phyloP scores from a whole-genome alignment of 2,888 invertebrate species.

The Thereva nobilitata region DNA sequence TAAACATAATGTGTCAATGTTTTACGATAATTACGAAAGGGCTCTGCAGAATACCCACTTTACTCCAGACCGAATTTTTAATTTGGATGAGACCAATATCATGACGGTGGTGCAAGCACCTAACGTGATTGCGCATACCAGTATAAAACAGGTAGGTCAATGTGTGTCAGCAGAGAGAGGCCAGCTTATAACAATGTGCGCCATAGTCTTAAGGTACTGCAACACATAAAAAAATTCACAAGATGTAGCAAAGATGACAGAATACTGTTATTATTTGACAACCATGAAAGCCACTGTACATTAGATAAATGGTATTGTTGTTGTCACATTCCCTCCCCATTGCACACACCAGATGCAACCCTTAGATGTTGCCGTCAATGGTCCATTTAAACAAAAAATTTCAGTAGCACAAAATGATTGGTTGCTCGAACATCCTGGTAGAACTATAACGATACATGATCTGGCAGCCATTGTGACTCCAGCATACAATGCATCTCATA shows the following conservation, averaged over 20 bases:
- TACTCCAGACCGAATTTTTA: conserved; percentile 40
- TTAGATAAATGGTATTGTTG: conserved; percentile 8
- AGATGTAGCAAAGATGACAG: conserved; percentile 13
- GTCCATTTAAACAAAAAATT: conserved; percentile 19
- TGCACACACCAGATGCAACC: conserved; percentile 24
- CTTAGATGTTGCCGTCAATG: conserved; percentile 14
- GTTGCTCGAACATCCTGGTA: conserved; percentile 13
- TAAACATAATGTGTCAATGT: conserved; percentile 40
- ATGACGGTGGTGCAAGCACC: too few species aligned
- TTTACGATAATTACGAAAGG: conserved; percentile 42
- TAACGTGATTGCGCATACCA: conserved; percentile 41
- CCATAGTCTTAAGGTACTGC: conserved; percentile 32
- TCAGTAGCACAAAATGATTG: conserved; percentile 16
- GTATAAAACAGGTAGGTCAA: conserved; percentile 45
- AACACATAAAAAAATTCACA: conserved; percentile 28
- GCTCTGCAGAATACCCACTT: conserved; percentile 41
- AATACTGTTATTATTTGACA: conserved; percentile 8
- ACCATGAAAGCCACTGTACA: conserved; percentile 6
- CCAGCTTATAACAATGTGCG: conserved; percentile 43
- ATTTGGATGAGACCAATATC: conserved; percentile 43
- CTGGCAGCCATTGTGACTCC: too few species aligned
- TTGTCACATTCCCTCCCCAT: conserved; percentile 10
- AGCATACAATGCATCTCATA: too few species aligned
- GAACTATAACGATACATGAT: conserved; percentile 1
- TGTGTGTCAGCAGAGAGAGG: conserved; percentile 46